Evolutionary conservation across 2,888 invertebrate species (phyloP), one percentile per base, ranked within the genome.

Genomic region (Scaeva pyrastri): DNA sequence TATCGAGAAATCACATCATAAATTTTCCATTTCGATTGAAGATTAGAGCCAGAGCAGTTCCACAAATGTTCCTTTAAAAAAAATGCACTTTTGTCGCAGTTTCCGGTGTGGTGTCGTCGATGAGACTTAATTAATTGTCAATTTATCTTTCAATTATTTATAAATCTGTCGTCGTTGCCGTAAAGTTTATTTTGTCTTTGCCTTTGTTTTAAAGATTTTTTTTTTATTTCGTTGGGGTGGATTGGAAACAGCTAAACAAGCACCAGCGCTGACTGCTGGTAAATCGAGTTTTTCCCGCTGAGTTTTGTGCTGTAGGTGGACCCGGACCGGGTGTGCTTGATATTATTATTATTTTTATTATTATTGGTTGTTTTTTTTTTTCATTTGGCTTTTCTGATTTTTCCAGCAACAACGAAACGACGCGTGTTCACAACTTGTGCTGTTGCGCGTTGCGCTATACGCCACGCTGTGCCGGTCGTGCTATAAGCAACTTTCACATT

Each of bases 401-500:
- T 80, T 75, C 75, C 74, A 75, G 16, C 64, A 31, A 31, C 31
- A 31, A 31, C 31, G 31, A 31, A 26, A 11, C 3, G 45, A 75
- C 55, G 72, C 55, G 80, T 55, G 78, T 48, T 84, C 73, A 56
- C 60, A 55, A 55, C 70, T 70, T 43, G 64, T 76, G 43, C 14
- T 10, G 31, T 36, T 31, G 31, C 31, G 31, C 1, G 19, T 4
- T 58, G 36, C 5, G 6, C 31, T 8, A 8, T 58, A 19, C 5
- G 6, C 31, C 31, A 8, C 31, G 31, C 31, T 31, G 6, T 7
- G 36, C 19, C 10, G n/a, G 10, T n/a, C 36, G 19, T 39, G 58
- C 58, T 14, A 39, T 39, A 45, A 50, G 55, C 68, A 85, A 85
- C 85, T 85, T 85, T 85, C 85, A 85, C 85, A 81, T 81, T 85